Evolutionary conservation across 2,797 vertebrate species (phyloP).

Genomic region (Rhodeus uyekii): DNA sequence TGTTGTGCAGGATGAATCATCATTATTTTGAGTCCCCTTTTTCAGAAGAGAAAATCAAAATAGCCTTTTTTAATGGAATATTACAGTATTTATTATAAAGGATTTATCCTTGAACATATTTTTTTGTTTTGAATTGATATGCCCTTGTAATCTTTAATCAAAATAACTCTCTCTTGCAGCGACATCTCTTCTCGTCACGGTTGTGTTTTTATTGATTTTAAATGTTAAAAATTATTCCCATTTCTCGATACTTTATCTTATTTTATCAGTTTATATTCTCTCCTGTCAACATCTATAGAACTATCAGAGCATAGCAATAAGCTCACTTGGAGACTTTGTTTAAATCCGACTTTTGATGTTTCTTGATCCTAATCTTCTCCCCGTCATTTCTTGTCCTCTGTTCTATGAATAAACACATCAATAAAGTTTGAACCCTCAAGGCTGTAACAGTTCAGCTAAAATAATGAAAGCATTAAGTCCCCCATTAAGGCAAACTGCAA

Average conservation of each 20-base stretch:
- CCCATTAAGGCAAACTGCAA: conserved; percentile 34
- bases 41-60: neutral
- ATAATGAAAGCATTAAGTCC: conserved; percentile 23
- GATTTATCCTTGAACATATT: neutral
- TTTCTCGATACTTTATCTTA: neutral
- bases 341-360: neutral
- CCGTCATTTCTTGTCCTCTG: neutral
- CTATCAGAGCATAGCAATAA: neutral
- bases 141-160: neutral
- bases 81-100: neutral
- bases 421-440: neutral
- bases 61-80: neutral
- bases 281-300: neutral
- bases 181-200: too few relatives aligned
- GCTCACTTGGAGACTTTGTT: neutral
- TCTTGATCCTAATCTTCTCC: too few relatives aligned
- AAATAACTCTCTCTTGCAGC: too few relatives aligned
- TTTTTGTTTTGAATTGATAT: neutral
- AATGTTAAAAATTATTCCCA: neutral
- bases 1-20: neutral
- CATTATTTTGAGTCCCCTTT: neutral
- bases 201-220: too few relatives aligned
- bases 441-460: conserved; percentile 1
- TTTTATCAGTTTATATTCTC: neutral
- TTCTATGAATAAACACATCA: neutral